Base-by-base conservation (phyloP, 2,888 invertebrate genomes). In the Drosophila meridionalis region DNA sequence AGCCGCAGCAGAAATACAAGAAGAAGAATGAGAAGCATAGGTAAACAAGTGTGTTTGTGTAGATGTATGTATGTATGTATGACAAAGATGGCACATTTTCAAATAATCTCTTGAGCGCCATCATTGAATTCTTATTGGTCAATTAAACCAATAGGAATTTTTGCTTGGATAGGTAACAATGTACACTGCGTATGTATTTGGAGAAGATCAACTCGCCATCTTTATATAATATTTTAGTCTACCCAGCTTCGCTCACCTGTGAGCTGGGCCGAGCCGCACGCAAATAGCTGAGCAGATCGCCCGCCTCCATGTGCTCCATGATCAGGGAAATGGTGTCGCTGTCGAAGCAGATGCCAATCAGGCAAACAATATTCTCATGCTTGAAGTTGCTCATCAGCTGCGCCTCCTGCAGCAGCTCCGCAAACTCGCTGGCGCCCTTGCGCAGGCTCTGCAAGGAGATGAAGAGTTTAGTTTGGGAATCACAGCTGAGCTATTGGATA, bases 261-360 rank as follows among this genome's bases (percentile, higher is more conserved):
- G 95, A 94, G 61, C 77, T 91, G 47, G 97, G 95, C 65, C 99
- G 94, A 81, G 97, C 97, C 6, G 96, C 95, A 62, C 99, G 94
- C 53, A 99, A 94, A 92, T 98, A 99, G 69, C 97, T 97, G 40
- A 99, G 94, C 67, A 99, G 94, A 93, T 99, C 99, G 0, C 99
- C 99, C 5, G 97, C 98, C 92, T 98, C 97, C 99, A 99, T 99
- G 26, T 99, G 95, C 92, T 99, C 99, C 95, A 99, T 96, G 55
- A 99, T 96, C 76, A 99, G 96, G 85, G 98, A 97, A 88, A 98
- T 97, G 8, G 98, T 97, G 91, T 99, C 98, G 79, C 97, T 96
- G 91, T 99, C 98, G 38, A 99, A 95, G 90, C 99, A 99, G 6
- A 99, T 98, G 1, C 99, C 99, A 9, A 99, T 94, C 38, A 99